These are phyloP conservation scores for Tuta absoluta DNA, from an alignment of 2,888 invertebrate genomes.

Conservation along the genomic window DNA sequence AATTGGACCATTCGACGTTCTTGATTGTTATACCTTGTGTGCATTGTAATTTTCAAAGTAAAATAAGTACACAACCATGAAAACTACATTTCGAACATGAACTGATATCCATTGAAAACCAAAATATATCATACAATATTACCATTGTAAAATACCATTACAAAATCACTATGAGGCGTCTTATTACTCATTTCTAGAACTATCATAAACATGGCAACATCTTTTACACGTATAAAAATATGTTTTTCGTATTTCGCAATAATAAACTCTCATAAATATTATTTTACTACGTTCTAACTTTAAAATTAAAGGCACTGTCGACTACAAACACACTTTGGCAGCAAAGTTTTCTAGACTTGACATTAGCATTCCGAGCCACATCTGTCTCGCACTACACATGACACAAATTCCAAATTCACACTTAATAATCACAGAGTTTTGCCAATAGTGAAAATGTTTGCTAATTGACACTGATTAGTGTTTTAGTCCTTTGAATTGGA, in stretches of 20 bases:
- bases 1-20: slow-evolving; percentile 46
- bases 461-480: slow-evolving; percentile 68
- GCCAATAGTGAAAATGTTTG: slow-evolving; percentile 77
- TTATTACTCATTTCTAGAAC: slow-evolving; percentile 56
- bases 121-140: slow-evolving; percentile 36
- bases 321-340: slow-evolving; percentile 83
- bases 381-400: slow-evolving; percentile 48
- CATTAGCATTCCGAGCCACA: slow-evolving; percentile 51
- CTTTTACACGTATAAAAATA: slow-evolving; percentile 79
- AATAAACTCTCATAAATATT: slow-evolving; percentile 77
- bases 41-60: slow-evolving; percentile 41
- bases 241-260: slow-evolving; percentile 69
- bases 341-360: slow-evolving; percentile 69
- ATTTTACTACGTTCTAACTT: slow-evolving; percentile 61
- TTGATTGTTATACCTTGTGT: slow-evolving; percentile 30
- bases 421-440: slow-evolving; percentile 75
- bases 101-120: slow-evolving; percentile 46
- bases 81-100: slow-evolving; percentile 56
- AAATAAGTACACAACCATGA: slow-evolving; percentile 79
- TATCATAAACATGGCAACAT: slow-evolving; percentile 79
- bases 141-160: slow-evolving; percentile 20
- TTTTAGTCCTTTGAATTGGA: slow-evolving; percentile 54
- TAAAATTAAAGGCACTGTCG: slow-evolving; percentile 79
- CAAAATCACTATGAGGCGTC: slow-evolving; percentile 40
- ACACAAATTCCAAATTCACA: slow-evolving; percentile 56